Evolutionary conservation across 1,140 invertebrate genomes (phyloP).

Genomic region (Holcopasites calliopsidis): DNA sequence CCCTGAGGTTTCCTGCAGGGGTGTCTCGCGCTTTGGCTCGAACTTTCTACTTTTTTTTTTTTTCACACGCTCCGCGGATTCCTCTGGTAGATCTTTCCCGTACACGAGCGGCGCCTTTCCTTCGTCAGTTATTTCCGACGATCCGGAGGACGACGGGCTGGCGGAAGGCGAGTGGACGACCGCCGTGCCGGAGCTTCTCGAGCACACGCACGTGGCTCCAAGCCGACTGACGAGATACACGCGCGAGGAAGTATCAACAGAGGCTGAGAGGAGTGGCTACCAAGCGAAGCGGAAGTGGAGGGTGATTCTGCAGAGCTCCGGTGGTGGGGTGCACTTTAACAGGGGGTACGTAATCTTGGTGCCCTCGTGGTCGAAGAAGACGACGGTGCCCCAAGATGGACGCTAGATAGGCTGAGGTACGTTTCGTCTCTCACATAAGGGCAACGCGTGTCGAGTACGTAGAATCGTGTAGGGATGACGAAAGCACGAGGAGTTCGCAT

Average conservation of each 20-base stretch:
- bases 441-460: too few species aligned
- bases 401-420: neutral
- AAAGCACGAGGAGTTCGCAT: conserved; percentile 1
- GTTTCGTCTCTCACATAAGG: conserved; percentile 13
- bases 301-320: conserved; percentile 45
- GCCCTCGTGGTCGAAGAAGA: neutral
- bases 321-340: conserved; percentile 43
- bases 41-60: neutral
- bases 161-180: too few species aligned
- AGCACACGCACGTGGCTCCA: conserved; percentile 64
- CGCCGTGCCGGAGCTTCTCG: conserved; percentile 37
- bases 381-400: conserved; percentile 22
- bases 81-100: neutral
- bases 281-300: conserved; percentile 61
- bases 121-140: neutral
- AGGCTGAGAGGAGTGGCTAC: conserved; percentile 63
- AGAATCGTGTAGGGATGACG: neutral
- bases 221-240: conserved; percentile 65
- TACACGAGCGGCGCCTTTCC: neutral
- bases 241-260: conserved; percentile 64
- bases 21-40: neutral
- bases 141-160: neutral
- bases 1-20: too few species aligned
- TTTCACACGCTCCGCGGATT: neutral
- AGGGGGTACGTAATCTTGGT: conserved; percentile 1